Conservation (phyloP, 2,888 invertebrate genomes). For the Operophtera brumata region DNA sequence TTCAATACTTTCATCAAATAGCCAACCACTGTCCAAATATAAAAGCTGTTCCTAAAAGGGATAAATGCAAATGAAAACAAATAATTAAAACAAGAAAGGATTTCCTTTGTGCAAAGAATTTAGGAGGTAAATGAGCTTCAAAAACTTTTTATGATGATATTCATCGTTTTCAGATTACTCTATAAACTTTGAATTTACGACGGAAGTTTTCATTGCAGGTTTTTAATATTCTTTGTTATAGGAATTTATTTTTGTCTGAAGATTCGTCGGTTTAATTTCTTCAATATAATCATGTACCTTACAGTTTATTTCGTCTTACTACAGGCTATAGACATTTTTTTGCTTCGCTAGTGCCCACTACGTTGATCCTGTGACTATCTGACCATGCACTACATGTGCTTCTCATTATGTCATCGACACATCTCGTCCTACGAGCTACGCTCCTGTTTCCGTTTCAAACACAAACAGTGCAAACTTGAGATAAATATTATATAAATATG, state of each 20-base stretch:
- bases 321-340: too few relatives aligned
- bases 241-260: conserved; percentile 12
- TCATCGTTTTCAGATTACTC: conserved; percentile 29
- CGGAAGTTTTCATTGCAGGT: conserved; percentile 22
- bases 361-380: too few relatives aligned
- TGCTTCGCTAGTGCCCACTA: too few relatives aligned
- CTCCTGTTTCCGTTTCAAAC: too few relatives aligned
- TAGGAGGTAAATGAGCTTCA: conserved; percentile 19
- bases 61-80: conserved; percentile 8
- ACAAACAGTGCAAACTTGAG: too few relatives aligned
- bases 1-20: not conserved
- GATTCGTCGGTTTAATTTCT: too few relatives aligned
- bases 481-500: too few relatives aligned
- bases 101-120: conserved; percentile 16
- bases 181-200: conserved; percentile 18
- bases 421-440: too few relatives aligned
- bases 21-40: not conserved
- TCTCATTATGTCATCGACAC: too few relatives aligned
- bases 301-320: too few relatives aligned
- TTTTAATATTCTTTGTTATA: conserved; percentile 24
- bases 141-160: conserved; percentile 27
- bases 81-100: conserved; percentile 23
- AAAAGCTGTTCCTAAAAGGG: not conserved
- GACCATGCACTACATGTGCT: too few relatives aligned
- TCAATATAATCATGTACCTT: too few relatives aligned